A percentile compares a stretch with the other conserved stretches of the same genome.
These are phyloP conservation scores for Melitaea athalia DNA, from an alignment of 2,888 invertebrate genomes.

Conservation along the genomic window DNA sequence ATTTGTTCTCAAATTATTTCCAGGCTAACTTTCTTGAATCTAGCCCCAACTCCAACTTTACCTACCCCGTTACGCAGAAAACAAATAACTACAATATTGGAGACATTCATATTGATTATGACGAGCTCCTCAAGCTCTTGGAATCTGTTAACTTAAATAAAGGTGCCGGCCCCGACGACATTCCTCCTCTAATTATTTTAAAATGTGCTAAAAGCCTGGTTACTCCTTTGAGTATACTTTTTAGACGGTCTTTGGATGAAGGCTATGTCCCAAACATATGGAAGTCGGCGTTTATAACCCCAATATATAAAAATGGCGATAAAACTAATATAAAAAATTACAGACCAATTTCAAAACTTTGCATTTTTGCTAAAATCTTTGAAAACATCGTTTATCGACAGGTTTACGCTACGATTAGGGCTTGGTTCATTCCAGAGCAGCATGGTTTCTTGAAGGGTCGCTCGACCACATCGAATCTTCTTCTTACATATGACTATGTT, in stretches of 20 bases:
- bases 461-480: too few species aligned
- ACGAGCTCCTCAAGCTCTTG: background rate
- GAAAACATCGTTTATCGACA: too few species aligned
- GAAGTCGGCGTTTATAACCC: conserved; percentile 2
- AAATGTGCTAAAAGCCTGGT: background rate
- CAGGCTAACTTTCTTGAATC: background rate
- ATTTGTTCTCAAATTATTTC: background rate
- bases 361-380: too few species aligned
- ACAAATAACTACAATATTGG: background rate
- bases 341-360: too few species aligned
- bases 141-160: background rate
- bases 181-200: background rate
- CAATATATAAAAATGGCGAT: background rate
- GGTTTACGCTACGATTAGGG: too few species aligned
- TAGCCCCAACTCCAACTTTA: background rate
- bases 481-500: too few species aligned
- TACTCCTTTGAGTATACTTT: background rate
- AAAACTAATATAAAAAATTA: too few species aligned
- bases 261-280: conserved; percentile 3
- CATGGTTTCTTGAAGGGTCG: too few species aligned
- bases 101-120: background rate
- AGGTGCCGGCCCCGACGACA: background rate
- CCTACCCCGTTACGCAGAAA: background rate
- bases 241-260: background rate
- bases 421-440: too few species aligned